Conservation (phyloP, 2,888 invertebrate species). For the Galerucella pusilla region DNA sequence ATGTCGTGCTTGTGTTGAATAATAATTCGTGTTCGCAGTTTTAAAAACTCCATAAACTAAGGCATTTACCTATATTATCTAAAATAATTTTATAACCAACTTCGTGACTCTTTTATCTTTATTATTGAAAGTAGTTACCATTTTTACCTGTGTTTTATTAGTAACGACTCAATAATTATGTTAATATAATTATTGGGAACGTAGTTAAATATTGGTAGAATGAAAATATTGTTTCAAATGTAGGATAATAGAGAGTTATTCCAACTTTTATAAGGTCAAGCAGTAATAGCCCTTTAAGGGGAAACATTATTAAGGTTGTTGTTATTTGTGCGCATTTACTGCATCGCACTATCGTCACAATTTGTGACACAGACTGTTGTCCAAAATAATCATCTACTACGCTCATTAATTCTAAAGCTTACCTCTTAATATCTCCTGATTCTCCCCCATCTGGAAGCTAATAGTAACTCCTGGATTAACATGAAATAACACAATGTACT, state of each 20-base stretch:
- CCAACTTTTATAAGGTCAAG: no score
- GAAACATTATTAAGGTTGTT: no score
- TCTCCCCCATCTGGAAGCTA: slow-evolving; percentile 79
- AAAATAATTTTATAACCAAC: background rate
- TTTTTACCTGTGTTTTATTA: no score
- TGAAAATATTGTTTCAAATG: background rate
- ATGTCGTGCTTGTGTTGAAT: background rate
- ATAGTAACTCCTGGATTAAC: slow-evolving; percentile 83
- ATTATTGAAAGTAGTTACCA: background rate
- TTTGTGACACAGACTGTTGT: no score
- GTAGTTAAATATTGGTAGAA: no score
- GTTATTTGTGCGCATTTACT: no score
- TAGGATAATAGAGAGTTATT: background rate
- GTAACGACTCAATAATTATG: no score
- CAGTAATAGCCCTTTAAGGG: no score
- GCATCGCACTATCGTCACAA: no score
- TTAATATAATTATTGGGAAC: no score
- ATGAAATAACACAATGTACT: slow-evolving; percentile 79
- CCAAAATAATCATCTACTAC: background rate
- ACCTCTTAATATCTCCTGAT: slow-evolving; percentile 82
- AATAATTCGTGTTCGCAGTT: background rate
- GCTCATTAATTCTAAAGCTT: slow-evolving; percentile 58
- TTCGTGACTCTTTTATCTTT: background rate
- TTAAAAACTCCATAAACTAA: background rate
- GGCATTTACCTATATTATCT: background rate